These are phyloP conservation scores for Bradypodion ventrale DNA, from an alignment of 2,797 vertebrate species.

Conservation along the genomic window DNA sequence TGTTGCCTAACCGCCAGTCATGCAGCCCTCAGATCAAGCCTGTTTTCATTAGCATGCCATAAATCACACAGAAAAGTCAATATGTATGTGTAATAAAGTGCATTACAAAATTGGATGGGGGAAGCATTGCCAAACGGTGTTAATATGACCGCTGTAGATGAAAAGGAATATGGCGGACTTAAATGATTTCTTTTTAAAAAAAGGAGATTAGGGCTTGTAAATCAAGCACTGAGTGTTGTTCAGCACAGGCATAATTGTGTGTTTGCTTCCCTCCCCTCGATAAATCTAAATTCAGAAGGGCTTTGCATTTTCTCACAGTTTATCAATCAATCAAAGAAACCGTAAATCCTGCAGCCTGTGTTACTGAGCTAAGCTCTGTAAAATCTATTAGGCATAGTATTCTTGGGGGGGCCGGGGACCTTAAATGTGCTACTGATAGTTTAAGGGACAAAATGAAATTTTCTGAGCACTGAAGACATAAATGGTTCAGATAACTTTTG, in stretches of 20 bases:
- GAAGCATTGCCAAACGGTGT: neutral
- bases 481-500: neutral
- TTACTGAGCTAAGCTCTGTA: neutral
- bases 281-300: neutral
- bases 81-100: constrained; percentile 16
- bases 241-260: constrained; percentile 26
- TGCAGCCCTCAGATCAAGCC: neutral
- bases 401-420: too few relatives aligned
- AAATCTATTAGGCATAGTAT: too few relatives aligned
- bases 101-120: neutral
- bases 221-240: constrained; percentile 11
- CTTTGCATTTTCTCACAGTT: neutral
- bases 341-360: neutral
- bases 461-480: neutral
- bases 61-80: constrained; percentile 21
- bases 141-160: constrained; percentile 32
- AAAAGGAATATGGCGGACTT: neutral
- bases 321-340: neutral
- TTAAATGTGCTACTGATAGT: too few relatives aligned
- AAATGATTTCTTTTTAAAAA: constrained; percentile 20
- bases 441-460: too few relatives aligned
- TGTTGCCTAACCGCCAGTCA: constrained; percentile 40
- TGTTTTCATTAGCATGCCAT: constrained; percentile 17
- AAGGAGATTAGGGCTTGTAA: neutral
- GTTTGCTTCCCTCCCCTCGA: neutral